Conservation (phyloP, 2,797 vertebrate genomes). For the Thaleichthys pacificus region DNA sequence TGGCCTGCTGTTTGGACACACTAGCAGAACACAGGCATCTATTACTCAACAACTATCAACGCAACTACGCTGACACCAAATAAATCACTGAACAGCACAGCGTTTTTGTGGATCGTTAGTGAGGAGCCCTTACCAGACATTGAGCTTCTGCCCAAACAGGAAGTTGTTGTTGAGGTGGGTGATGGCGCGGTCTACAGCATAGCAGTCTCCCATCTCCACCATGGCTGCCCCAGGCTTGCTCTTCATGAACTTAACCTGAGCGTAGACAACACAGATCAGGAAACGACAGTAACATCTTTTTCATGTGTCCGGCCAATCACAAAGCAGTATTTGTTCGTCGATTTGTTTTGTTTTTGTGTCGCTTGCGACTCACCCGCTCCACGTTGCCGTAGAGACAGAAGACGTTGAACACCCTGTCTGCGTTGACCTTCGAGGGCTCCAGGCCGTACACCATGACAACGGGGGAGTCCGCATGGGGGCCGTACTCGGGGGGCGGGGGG, state of each 20-base stretch:
- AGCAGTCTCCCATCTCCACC: slow-evolving; percentile 97
- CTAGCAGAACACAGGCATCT: no score
- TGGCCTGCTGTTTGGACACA: slow-evolving; percentile 86
- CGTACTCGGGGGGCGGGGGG: slow-evolving; percentile 85
- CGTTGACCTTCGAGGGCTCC: slow-evolving; percentile 89
- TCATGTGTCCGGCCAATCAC: neutral
- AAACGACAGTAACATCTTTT: neutral
- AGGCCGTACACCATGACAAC: slow-evolving; percentile 95
- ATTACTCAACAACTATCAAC: neutral
- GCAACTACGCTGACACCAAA: no score
- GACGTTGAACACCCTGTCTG: slow-evolving; percentile 90
- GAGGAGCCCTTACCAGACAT: slow-evolving; percentile 81
- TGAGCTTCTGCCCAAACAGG: slow-evolving; percentile 93
- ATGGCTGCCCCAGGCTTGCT: slow-evolving; percentile 93
- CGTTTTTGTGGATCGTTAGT: neutral
- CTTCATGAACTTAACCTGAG: slow-evolving; percentile 94
- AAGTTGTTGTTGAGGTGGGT: slow-evolving; percentile 94
- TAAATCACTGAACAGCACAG: neutral
- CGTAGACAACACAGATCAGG: neutral
- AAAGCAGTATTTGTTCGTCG: neutral
- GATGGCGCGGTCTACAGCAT: slow-evolving; percentile 89
- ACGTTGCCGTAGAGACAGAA: slow-evolving; percentile 94
- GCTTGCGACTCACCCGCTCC: slow-evolving; percentile 80
- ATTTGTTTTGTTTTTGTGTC: no score
- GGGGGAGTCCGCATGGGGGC: slow-evolving; percentile 88